Percentiles rank a stretch among this genome's conserved stretches.
Conservation (phyloP, 2,888 invertebrate genomes). For the Norana najaformis region DNA sequence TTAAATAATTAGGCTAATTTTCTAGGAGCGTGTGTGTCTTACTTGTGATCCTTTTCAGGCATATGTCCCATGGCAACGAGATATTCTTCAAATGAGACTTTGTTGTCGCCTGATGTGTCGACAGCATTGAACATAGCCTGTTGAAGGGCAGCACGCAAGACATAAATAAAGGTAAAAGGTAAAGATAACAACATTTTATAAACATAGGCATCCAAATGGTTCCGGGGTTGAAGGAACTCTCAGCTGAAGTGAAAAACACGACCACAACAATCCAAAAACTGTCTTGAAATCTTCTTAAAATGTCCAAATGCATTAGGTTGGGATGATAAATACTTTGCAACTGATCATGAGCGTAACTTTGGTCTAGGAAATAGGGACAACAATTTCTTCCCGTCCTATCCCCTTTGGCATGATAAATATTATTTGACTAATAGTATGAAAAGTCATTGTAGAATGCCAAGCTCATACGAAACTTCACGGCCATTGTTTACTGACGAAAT, state of each 20-base stretch:
- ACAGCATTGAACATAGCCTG: constrained; percentile 30
- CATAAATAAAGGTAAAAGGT: too few species aligned
- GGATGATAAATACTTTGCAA: too few species aligned
- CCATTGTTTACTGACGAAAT: too few species aligned
- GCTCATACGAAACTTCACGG: too few species aligned
- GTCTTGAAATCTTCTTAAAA: neutral
- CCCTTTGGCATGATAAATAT: too few species aligned
- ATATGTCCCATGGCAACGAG: constrained; percentile 34
- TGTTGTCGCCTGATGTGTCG: constrained; percentile 37
- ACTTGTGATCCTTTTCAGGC: constrained; percentile 27
- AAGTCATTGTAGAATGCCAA: too few species aligned
- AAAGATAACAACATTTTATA: too few species aligned
- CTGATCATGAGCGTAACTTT: too few species aligned
- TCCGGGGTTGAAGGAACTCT: neutral
- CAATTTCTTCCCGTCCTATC: too few species aligned
- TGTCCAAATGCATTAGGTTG: too few species aligned
- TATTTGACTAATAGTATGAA: too few species aligned
- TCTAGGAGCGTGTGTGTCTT: neutral
- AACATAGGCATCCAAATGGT: neutral
- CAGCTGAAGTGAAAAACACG: neutral
- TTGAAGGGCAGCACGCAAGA: neutral
- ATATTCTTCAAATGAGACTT: constrained; percentile 36
- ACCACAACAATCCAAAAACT: neutral
- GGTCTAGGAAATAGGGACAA: too few species aligned
- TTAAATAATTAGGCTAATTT: neutral